Percentiles rank a stretch among this genome's conserved stretches.
These are phyloP conservation scores for Drosophila nebulosa DNA, from an alignment of 1,140 invertebrate genomes.

Conservation along the genomic window DNA sequence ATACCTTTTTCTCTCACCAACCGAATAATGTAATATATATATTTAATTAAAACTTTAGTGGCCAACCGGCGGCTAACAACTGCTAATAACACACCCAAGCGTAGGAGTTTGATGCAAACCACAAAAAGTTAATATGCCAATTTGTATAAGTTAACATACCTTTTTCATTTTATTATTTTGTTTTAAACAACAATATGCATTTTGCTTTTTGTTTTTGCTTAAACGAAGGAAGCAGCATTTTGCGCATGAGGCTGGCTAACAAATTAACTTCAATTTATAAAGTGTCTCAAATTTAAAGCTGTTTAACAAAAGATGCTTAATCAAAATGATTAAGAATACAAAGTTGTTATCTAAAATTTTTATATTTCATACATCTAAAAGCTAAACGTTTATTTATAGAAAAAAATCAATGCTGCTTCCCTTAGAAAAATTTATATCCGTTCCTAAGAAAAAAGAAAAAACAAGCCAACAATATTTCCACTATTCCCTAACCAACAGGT, in stretches of 20 bases:
- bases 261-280: not conserved
- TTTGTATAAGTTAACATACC: conserved; percentile 31
- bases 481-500: conserved; percentile 41
- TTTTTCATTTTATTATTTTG: not conserved
- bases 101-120: conserved; percentile 73
- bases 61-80: conserved; percentile 65
- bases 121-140: conserved; percentile 79
- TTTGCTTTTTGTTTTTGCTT: conserved; percentile 44
- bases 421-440: conserved; percentile 29
- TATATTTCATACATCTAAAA: too few species aligned
- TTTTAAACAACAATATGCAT: conserved; percentile 22
- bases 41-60: conserved; percentile 60
- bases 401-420: conserved; percentile 59
- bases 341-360: too few species aligned
- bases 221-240: conserved; percentile 65
- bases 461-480: conserved; percentile 1
- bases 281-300: not conserved
- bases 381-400: conserved; percentile 2
- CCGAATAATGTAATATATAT: conserved; percentile 27
- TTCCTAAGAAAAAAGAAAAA: not conserved
- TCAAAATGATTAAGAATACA: not conserved
- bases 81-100: conserved; percentile 73
- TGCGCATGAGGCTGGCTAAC: conserved; percentile 23
- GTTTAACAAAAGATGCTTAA: too few species aligned
- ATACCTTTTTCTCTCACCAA: conserved; percentile 50